Evolutionary conservation across 1,140 invertebrate genomes (phyloP).

Genomic region (Grapholita molesta): DNA sequence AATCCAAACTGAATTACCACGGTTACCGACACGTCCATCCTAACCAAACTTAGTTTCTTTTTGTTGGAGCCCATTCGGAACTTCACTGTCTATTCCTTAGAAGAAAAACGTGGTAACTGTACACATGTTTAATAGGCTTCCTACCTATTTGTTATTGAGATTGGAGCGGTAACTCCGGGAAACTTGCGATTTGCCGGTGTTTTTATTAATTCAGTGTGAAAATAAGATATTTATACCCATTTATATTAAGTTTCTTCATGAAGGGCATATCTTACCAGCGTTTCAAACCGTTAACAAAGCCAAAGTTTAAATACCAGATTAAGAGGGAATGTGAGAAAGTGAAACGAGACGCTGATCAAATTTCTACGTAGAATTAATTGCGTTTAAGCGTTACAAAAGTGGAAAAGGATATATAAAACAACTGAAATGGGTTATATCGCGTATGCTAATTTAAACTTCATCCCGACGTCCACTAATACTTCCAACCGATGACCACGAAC

Average conservation of each 20-base stretch:
- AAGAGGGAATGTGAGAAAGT: no score
- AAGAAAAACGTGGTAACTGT: neutral
- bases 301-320: no score
- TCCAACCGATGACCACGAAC: no score
- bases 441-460: no score
- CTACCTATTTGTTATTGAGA: neutral
- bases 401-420: no score
- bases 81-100: neutral
- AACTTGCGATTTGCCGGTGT: neutral
- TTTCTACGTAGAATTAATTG: no score
- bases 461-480: no score
- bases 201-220: neutral
- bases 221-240: neutral
- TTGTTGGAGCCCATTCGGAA: neutral
- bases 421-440: no score
- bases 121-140: neutral
- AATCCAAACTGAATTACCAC: conserved; percentile 1
- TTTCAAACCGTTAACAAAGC: no score
- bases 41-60: neutral
- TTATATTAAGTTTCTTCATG: neutral
- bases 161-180: neutral
- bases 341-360: no score
- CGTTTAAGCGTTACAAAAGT: no score
- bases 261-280: no score
- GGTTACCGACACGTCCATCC: neutral